Percentiles rank a stretch among this genome's conserved stretches.
Evolutionary conservation across 2,113 vertebrate species (phyloP).

Genomic region (Drymodes brunneopygia): DNA sequence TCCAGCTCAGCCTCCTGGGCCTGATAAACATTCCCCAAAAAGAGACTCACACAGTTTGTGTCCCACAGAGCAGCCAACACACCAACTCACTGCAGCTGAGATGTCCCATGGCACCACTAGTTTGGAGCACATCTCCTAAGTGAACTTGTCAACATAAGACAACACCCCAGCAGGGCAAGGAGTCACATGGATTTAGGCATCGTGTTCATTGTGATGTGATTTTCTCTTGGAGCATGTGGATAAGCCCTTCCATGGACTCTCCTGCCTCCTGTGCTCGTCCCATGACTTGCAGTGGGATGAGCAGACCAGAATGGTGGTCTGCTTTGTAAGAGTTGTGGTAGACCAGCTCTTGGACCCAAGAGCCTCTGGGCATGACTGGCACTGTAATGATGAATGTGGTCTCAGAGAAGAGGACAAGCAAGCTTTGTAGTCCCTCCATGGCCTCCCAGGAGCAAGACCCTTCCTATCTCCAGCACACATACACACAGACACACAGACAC

Average conservation of each 20-base stretch:
- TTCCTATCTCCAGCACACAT: neutral
- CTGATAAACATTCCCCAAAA: neutral
- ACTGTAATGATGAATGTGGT: fast-evolving
- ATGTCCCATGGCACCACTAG: neutral
- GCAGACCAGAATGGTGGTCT: neutral
- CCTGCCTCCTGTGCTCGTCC: neutral
- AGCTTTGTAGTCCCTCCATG: fast-evolving
- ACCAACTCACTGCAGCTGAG: neutral
- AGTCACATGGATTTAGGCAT: neutral
- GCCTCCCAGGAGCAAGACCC: neutral
- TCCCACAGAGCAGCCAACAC: neutral
- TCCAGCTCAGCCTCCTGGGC: neutral
- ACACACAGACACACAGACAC: fast-evolving
- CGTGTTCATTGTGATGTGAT: neutral
- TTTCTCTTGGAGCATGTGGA: neutral
- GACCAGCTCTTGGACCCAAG: neutral
- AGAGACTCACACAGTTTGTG: neutral
- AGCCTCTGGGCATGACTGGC: neutral
- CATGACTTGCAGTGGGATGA: neutral
- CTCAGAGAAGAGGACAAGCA: neutral
- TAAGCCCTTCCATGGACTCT: neutral
- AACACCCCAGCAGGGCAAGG: neutral
- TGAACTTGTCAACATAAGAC: neutral
- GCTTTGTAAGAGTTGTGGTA: neutral
- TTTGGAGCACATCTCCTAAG: neutral